Conservation (phyloP, 2,797 vertebrate genomes). For the Siniperca obscura region DNA sequence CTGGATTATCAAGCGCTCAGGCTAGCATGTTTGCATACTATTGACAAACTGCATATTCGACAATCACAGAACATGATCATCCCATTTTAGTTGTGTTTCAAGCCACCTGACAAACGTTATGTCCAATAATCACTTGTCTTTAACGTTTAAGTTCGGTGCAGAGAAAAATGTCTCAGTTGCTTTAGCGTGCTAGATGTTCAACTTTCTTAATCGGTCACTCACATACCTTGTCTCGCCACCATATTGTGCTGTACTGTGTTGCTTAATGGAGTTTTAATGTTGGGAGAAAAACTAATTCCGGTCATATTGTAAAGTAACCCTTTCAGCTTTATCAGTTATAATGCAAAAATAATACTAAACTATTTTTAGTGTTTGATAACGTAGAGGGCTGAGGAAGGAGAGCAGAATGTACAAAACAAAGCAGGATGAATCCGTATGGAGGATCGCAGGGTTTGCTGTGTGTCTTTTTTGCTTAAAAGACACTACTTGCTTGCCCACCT, state of each 20-base stretch:
- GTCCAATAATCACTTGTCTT: not conserved
- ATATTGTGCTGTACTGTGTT: not conserved
- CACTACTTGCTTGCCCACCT: not conserved
- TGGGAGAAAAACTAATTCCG: not conserved
- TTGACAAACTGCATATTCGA: not conserved
- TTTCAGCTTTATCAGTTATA: not conserved
- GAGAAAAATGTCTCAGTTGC: not conserved
- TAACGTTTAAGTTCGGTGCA: not conserved
- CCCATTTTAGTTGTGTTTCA: not conserved
- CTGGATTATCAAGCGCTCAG: constrained; percentile 1
- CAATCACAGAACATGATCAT: not conserved
- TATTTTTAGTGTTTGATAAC: not conserved
- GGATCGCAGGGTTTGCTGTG: too few species aligned
- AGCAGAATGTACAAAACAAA: not conserved
- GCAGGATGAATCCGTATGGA: not conserved
- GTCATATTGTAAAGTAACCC: not conserved
- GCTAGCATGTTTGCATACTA: not conserved
- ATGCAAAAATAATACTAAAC: not conserved
- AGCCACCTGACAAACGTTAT: not conserved
- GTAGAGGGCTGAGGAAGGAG: not conserved
- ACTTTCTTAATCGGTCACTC: not conserved
- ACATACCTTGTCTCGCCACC: not conserved
- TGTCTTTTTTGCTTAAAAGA: not conserved
- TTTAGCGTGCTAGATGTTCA: not conserved
- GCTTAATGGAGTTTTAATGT: not conserved